Evolutionary conservation across 2,888 invertebrate genomes (phyloP).

Genomic region (Diaperis boleti): DNA sequence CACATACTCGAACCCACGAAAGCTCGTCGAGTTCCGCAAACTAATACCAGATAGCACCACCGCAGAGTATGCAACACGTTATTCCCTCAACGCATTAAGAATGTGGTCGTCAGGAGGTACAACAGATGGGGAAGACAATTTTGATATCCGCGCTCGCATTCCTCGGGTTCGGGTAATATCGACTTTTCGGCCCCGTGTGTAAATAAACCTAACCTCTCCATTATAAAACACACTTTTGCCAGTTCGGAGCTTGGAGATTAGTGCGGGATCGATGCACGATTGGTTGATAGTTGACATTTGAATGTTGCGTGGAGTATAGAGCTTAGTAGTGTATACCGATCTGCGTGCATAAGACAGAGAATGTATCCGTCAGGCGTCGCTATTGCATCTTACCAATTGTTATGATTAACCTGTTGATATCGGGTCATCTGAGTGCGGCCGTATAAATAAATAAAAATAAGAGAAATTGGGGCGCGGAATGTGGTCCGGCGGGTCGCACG

Average conservation of each 20-base stretch:
- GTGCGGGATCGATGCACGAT: conserved; percentile 35
- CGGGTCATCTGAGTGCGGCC: conserved; percentile 33
- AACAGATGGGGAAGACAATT: conserved; percentile 8
- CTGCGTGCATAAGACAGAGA: conserved; percentile 22
- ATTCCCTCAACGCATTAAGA: not conserved
- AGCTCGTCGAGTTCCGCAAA: not conserved
- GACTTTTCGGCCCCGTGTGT: conserved; percentile 32
- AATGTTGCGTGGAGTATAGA: conserved; percentile 3
- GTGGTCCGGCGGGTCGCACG: not conserved
- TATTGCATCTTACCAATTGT: conserved; percentile 36
- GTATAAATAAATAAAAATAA: conserved; percentile 31
- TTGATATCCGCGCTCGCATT: conserved; percentile 15
- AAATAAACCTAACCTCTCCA: conserved; percentile 39
- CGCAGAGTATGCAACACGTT: conserved; percentile 13
- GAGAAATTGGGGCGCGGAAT: conserved; percentile 10
- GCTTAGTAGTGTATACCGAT: conserved; percentile 3
- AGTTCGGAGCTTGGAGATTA: conserved; percentile 31
- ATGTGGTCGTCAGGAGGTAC: conserved; percentile 1
- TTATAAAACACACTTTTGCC: conserved; percentile 28
- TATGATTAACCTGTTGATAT: conserved; percentile 46
- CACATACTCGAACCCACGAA: too few species aligned
- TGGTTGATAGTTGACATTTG: conserved; percentile 34
- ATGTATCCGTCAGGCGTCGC: conserved; percentile 28
- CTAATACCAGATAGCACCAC: not conserved
- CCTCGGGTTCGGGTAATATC: conserved; percentile 33